These are phyloP conservation scores for Uromys caudimaculatus DNA, from an alignment of 2,797 vertebrate species.

Conservation along the genomic window DNA sequence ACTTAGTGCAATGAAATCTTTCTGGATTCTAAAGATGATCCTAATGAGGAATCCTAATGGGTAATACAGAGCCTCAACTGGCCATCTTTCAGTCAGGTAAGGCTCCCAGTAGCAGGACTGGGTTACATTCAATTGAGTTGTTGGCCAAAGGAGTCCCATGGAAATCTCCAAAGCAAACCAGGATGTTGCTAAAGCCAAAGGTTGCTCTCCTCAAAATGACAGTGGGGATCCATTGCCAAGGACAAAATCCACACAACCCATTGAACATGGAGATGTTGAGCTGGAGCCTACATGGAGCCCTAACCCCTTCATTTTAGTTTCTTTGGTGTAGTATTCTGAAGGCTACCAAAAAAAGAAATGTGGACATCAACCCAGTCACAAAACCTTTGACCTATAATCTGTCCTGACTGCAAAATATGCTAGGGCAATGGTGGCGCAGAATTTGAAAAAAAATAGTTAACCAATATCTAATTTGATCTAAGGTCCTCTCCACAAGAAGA, in stretches of 20 bases:
- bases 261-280: not conserved
- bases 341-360: not conserved
- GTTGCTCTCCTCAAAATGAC: not conserved
- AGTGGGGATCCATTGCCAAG: not conserved
- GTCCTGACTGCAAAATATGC: not conserved
- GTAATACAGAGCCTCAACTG: not conserved
- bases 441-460: not conserved
- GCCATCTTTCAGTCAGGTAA: not conserved
- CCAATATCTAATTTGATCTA: not conserved
- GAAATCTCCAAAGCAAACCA: not conserved
- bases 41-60: not conserved
- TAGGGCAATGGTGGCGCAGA: not conserved
- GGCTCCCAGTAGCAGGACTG: no score
- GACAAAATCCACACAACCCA: not conserved
- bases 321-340: not conserved
- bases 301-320: no score
- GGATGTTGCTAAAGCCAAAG: not conserved
- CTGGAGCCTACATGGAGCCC: not conserved
- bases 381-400: no score
- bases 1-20: not conserved
- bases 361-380: not conserved
- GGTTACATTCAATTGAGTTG: not conserved
- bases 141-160: not conserved
- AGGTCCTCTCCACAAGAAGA: not conserved
- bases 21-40: not conserved